Evolutionary conservation across 2,797 vertebrate genomes (phyloP), one percentile per base, ranked within the genome.

Genomic region (Coendou prehensilis): DNA sequence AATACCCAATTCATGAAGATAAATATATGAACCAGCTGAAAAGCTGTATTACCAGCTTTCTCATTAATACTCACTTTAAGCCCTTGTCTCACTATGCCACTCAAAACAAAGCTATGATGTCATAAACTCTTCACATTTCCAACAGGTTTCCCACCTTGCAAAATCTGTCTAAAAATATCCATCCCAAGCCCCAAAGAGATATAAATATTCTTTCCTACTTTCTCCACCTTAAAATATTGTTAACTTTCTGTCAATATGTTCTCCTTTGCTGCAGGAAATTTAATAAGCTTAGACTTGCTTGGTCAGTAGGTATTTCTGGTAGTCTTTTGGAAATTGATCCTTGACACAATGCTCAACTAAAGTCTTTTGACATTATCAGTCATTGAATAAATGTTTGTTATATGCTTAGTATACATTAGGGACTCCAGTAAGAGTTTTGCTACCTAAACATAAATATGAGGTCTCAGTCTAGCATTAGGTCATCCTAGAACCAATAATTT

Each of bases 61-160:
- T 59, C 57, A 23, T 92, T 37, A 87, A 75, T 37, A 96, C 13
- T 59, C 33, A 81, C 50, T 81, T 96, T n/a, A 91, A 92, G 41
- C 4, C 47, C 59, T 92, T 79, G 15, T 3, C 20, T 81, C 15
- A 80, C 52, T 80, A 7, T 90, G 15, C 57, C 69, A 87, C 75
- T 37, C 28, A 89, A 87, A 9, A 63, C 9, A 75, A 95, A 86
- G 22, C 22, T 87, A 33, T 80, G 54, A 64, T 78, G 47, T 76
- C 50, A 78, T 73, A 71, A 94, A 84, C 4, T 71, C 15, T 73
- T 41, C 0, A 9, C 30, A 82, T 54, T 92, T 17, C 8, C 13
- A 85, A 20, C 45, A 30, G 59, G 17, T 83, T 86, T 2, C 69
- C 52, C 20, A 87, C 14, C 41, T 87, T 95, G 20, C 37, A 93